These are phyloP conservation scores for Betta splendens DNA, from an alignment of 2,797 vertebrate species.

Conservation along the genomic window DNA sequence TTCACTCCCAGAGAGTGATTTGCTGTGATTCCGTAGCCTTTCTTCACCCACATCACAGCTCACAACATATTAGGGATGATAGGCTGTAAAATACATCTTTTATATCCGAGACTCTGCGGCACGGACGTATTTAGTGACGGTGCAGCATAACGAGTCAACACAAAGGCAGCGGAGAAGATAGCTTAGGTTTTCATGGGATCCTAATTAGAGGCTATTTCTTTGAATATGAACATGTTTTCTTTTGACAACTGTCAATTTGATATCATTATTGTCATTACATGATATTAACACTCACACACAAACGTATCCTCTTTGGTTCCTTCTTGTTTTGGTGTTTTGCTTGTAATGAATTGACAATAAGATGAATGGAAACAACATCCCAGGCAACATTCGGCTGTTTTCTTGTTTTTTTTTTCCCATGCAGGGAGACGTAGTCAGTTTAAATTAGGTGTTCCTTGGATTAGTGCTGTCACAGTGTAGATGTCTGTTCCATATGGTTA, in stretches of 20 bases:
- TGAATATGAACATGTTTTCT: conserved; percentile 6
- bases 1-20: conserved; percentile 71
- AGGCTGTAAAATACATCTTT: conserved; percentile 66
- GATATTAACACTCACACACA: conserved; percentile 6
- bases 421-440: conserved; percentile 60
- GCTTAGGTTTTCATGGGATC: conserved; percentile 31
- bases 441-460: conserved; percentile 71
- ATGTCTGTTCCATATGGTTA: conserved; percentile 79
- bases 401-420: conserved; percentile 10
- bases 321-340: conserved; percentile 37
- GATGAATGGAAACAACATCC: conserved; percentile 37
- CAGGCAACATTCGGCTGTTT: conserved; percentile 20
- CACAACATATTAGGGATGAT: conserved; percentile 69
- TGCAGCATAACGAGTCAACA: conserved; percentile 39
- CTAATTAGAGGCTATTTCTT: conserved; percentile 43
- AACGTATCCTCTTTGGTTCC: conserved; percentile 37
- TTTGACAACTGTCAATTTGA: conserved; percentile 33
- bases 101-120: conserved; percentile 47
- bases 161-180: conserved; percentile 29
- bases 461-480: conserved; percentile 70
- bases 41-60: conserved; percentile 67
- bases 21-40: conserved; percentile 69
- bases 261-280: conserved; percentile 32
- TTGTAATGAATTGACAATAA: conserved; percentile 44
- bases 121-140: conserved; percentile 43